These are phyloP conservation scores for Phodopus roborovskii DNA, from an alignment of 2,113 vertebrate genomes.

Conservation along the genomic window DNA sequence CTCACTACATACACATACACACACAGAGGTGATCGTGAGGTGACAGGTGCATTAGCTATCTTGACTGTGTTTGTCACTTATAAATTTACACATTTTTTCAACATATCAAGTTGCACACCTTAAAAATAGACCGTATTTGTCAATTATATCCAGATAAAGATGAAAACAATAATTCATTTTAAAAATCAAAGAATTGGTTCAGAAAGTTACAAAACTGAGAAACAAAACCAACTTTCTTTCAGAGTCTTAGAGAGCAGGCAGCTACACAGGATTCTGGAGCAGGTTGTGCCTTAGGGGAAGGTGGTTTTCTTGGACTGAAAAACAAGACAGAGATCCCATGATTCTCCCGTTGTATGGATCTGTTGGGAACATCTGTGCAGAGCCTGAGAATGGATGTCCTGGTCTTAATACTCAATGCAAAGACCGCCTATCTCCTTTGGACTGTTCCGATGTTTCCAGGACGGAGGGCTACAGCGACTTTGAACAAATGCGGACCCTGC, in stretches of 20 bases:
- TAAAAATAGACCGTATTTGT: not conserved
- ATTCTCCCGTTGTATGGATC: not conserved
- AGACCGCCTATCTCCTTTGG: not conserved
- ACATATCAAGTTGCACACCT: not conserved
- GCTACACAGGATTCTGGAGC: not conserved
- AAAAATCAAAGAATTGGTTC: not conserved
- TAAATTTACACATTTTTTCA: not conserved
- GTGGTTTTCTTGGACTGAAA: not conserved
- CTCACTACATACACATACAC: not conserved
- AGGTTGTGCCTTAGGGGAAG: not conserved
- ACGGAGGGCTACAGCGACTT: not conserved
- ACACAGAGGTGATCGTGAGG: not conserved
- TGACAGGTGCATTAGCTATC: not conserved
- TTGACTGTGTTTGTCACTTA: not conserved
- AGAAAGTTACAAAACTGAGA: conserved; percentile 5
- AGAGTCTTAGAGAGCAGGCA: not conserved
- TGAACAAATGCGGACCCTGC: not conserved
- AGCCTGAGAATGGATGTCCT: not conserved
- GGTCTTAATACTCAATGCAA: not conserved
- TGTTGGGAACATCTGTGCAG: not conserved
- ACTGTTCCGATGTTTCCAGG: not conserved
- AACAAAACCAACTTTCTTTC: not conserved
- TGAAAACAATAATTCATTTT: conserved; percentile 31
- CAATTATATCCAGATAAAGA: not conserved
- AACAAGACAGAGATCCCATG: not conserved